phyloP scores from a whole-genome alignment of 2,888 invertebrate species.

The Calameuta idolon region DNA sequence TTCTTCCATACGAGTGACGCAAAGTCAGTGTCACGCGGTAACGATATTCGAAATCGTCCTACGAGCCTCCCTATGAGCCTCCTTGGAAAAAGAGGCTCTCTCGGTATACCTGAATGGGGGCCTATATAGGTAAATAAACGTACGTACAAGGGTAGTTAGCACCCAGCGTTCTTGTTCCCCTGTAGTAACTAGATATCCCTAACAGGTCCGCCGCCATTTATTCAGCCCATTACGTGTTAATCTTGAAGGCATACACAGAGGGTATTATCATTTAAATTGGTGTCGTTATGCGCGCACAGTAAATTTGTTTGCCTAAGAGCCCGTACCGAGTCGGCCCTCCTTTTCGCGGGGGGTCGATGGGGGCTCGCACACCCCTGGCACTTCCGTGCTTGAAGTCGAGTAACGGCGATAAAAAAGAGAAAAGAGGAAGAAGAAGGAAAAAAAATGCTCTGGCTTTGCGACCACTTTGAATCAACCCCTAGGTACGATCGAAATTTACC shows the following conservation, averaged over 20 bases:
- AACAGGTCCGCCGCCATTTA: constrained; percentile 48
- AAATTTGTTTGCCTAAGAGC: constrained; percentile 43
- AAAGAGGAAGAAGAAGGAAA: not conserved
- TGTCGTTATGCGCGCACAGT: constrained; percentile 46
- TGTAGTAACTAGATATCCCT: constrained; percentile 41
- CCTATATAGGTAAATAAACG: constrained; percentile 31
- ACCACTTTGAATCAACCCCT: not conserved
- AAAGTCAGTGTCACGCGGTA: not conserved
- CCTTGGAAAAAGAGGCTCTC: not conserved
- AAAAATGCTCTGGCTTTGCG: not conserved
- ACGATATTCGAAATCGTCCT: not conserved
- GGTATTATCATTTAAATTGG: constrained; percentile 57
- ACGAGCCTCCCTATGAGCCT: not conserved
- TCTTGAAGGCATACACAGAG: constrained; percentile 42
- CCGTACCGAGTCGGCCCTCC: not conserved
- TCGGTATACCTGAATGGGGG: not conserved
- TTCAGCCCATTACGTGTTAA: constrained; percentile 51
- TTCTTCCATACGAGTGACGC: not conserved
- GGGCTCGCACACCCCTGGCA: no score
- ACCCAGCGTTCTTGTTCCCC: constrained; percentile 38
- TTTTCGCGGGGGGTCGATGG: not conserved
- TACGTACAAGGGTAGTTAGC: constrained; percentile 45
- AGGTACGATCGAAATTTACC: not conserved
- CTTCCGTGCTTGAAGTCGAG: not conserved
- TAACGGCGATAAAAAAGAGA: not conserved